A percentile compares a stretch with the other conserved stretches of the same genome.
These are phyloP conservation scores for Scaptomyza flava DNA, from an alignment of 2,888 invertebrate genomes.

Conservation along the genomic window DNA sequence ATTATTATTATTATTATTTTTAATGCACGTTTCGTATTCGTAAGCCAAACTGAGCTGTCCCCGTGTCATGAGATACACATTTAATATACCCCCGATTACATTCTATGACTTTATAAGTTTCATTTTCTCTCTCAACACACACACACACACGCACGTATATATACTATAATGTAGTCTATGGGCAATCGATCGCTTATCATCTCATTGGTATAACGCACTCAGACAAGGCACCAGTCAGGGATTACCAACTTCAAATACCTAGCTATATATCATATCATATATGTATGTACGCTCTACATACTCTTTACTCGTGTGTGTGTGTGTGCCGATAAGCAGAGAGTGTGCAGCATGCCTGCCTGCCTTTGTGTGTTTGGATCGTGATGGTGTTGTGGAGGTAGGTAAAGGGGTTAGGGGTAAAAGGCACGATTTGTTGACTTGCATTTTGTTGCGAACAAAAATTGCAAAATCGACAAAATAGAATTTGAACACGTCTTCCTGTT, in stretches of 20 bases:
- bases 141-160: no score
- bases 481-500: constrained; percentile 74
- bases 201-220: constrained; percentile 45
- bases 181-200: constrained; percentile 61
- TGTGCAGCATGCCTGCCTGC: constrained; percentile 50
- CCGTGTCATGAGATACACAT: constrained; percentile 48
- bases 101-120: constrained; percentile 55
- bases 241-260: constrained; percentile 51
- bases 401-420: background rate
- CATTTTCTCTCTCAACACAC: constrained; percentile 17
- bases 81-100: constrained; percentile 60
- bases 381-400: no score
- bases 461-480: constrained; percentile 49
- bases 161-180: background rate
- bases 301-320: background rate
- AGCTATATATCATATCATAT: background rate
- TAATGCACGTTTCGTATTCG: constrained; percentile 48
- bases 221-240: constrained; percentile 38
- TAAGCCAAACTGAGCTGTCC: constrained; percentile 32
- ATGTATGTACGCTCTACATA: background rate
- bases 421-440: constrained; percentile 38
- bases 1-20: background rate
- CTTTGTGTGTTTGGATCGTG: background rate
- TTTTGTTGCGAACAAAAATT: constrained; percentile 32
- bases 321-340: constrained; percentile 20